Evolutionary conservation across 2,888 invertebrate species (phyloP).

Genomic region (Dasypolia templi): DNA sequence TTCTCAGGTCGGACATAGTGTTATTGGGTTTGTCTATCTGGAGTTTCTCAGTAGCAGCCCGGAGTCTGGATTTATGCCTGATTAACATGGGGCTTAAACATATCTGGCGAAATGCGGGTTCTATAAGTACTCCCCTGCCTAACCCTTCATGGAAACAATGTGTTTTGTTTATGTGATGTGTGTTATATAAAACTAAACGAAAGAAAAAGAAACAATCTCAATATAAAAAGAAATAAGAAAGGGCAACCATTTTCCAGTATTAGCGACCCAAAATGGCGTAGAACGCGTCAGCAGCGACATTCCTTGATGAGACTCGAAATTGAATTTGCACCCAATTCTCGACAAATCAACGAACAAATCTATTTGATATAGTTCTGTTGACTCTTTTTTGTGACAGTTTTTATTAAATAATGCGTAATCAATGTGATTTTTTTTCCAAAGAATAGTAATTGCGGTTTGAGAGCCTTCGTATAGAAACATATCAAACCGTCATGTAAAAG

Average conservation of each 20-base stretch:
- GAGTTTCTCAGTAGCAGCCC: not conserved
- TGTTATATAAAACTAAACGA: not conserved
- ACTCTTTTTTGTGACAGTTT: conserved; percentile 9
- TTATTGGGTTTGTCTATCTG: not conserved
- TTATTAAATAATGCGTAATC: conserved; percentile 16
- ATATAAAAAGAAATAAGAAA: not conserved
- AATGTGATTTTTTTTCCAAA: too few species aligned
- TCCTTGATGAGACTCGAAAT: conserved; percentile 61
- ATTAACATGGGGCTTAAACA: not conserved
- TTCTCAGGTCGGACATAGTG: not conserved
- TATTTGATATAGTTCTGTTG: conserved; percentile 28
- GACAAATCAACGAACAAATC: conserved; percentile 52
- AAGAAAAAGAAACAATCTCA: not conserved
- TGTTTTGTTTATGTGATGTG: not conserved
- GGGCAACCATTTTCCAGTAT: not conserved
- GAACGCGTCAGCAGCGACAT: conserved; percentile 39
- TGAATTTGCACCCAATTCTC: conserved; percentile 64
- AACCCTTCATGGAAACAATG: not conserved
- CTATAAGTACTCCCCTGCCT: not conserved
- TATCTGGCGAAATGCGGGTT: not conserved
- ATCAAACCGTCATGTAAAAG: not conserved
- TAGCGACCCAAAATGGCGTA: conserved; percentile 22
- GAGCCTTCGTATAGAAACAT: not conserved
- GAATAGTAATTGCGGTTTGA: not conserved
- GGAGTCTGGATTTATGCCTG: not conserved